Conservation (phyloP, 2,888 invertebrate species). For the Heliconius sara region DNA sequence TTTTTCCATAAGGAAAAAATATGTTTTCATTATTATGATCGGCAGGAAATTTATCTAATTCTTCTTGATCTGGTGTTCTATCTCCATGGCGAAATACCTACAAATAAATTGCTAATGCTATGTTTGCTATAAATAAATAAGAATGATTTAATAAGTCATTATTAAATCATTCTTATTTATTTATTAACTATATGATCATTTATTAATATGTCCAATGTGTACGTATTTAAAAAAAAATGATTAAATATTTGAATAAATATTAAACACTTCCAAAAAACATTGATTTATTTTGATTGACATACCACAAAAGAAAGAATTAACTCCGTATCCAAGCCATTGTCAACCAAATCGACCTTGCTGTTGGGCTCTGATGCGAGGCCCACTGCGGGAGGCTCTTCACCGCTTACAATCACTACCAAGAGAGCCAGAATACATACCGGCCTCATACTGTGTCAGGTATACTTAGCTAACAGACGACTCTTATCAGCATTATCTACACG, state of each 20-base stretch:
- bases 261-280: slow-evolving; percentile 2
- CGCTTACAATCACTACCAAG: slow-evolving; percentile 53
- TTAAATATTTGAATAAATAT: background rate
- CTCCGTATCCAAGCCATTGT: slow-evolving; percentile 62
- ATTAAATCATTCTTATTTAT: background rate
- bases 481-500: slow-evolving; percentile 59
- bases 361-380: slow-evolving; percentile 56
- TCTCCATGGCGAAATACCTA: slow-evolving; percentile 89
- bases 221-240: too few relatives aligned
- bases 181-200: background rate
- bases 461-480: slow-evolving; percentile 31
- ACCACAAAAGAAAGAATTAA: slow-evolving; percentile 72
- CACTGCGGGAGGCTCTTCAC: slow-evolving; percentile 51
- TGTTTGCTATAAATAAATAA: too few relatives aligned
- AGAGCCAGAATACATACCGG: slow-evolving; percentile 56
- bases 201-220: background rate
- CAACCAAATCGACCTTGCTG: slow-evolving; percentile 50
- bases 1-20: slow-evolving; percentile 86
- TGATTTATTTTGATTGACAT: slow-evolving; percentile 52
- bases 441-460: slow-evolving; percentile 54
- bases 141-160: too few relatives aligned
- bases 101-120: background rate
- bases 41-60: slow-evolving; percentile 80
- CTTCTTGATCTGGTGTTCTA: slow-evolving; percentile 85
- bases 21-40: slow-evolving; percentile 66